Evolutionary conservation across 2,113 vertebrate genomes (phyloP).

Genomic region (Dipodomys stephensi): DNA sequence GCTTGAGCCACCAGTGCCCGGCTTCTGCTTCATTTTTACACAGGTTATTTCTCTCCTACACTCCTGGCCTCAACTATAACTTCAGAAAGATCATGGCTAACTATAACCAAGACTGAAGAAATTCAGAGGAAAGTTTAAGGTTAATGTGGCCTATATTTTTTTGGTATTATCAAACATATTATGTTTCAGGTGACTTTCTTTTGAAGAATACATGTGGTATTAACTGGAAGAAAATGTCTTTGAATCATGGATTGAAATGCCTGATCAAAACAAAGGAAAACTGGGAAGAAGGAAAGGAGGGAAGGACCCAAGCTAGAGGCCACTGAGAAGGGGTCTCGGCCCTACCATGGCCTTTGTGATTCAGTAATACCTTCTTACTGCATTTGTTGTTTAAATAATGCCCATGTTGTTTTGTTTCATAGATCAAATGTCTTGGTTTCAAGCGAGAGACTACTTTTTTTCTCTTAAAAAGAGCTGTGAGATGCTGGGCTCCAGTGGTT

Average conservation of each 20-base stretch:
- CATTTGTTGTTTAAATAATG: not conserved
- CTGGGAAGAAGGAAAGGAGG: not conserved
- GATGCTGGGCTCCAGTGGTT: too few relatives aligned
- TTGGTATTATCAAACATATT: not conserved
- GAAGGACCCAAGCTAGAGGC: not conserved
- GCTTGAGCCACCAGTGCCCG: too few relatives aligned
- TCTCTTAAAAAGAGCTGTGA: conserved; percentile 12
- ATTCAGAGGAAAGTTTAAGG: not conserved
- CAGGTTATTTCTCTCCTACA: not conserved
- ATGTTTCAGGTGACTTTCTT: not conserved
- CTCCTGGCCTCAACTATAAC: not conserved
- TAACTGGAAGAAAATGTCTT: not conserved
- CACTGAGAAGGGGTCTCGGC: not conserved
- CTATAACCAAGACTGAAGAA: not conserved
- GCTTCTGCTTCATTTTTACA: too few relatives aligned
- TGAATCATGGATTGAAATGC: not conserved
- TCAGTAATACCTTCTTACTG: not conserved
- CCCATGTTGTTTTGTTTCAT: not conserved
- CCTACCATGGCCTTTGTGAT: not conserved
- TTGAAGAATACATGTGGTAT: not conserved
- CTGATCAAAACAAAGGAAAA: not conserved
- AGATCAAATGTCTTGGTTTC: not conserved
- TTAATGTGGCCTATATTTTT: not conserved
- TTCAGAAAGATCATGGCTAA: conserved; percentile 12
- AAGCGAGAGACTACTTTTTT: not conserved